Base-by-base conservation (phyloP, 1,140 invertebrate genomes). In the Pissodes strobi region DNA sequence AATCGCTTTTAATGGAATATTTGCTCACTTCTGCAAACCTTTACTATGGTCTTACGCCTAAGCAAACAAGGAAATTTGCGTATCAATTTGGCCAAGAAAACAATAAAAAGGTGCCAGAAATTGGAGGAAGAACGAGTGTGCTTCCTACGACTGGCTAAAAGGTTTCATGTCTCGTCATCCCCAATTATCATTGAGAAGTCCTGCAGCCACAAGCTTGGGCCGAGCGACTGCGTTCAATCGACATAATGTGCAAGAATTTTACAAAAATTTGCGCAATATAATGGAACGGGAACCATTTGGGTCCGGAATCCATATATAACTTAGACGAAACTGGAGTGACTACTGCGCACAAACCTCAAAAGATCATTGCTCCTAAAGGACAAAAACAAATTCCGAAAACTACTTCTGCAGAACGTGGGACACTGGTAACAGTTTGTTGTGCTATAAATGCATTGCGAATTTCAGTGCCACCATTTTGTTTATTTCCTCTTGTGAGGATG, bases 371-470 rank as follows among this genome's bases (percentile, higher is more conserved):
- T 23, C 9, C 4, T 18, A 64, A 59, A 27, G 53, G 61, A 5
- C 6, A 22, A 17, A 64, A 64, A 27, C 53, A 64, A 23, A 27
- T 57, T 19, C 10, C 43, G 9, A 51, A 51, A 27, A 59, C 13
- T 15, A 59, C 43, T 12, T 59, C 39, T n/a, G 43, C 15, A 15
- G 34, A 56, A 39, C 52, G 72, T 38, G 79, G 76, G 3, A 72
- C 66, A 38, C 39, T 74, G 8, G 69, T 80, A 2, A 78, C 78
- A 30, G 49, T 73, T 39, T 71, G 64, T 9, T 71, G 69, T 69
- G 70, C 74, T 21, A 74, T 74, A 10, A 79, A 69, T 74, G 79
- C 79, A 34, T 43, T 72, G 8, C 45, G 15, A 17, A 43, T 6
- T 43, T 43, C 39, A n/a, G 39, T 43, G 9, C 39, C 39, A 43